Conservation (phyloP, 2,888 invertebrate species). For the Brachycybe producta region DNA sequence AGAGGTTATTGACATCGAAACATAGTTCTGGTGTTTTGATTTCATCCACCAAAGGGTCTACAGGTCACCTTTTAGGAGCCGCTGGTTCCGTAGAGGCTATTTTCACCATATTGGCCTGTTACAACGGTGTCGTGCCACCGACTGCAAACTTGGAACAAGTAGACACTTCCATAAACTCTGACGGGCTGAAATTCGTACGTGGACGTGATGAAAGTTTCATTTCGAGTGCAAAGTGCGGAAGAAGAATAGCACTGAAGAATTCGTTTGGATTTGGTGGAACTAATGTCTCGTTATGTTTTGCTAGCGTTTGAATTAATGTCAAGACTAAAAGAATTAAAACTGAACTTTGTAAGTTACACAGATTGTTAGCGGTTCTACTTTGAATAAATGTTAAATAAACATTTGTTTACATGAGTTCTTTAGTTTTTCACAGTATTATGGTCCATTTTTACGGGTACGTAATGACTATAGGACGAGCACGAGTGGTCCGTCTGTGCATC, state of each 20-base stretch:
- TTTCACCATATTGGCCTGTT: slow-evolving; percentile 68
- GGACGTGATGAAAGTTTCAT: not conserved
- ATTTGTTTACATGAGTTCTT: no score
- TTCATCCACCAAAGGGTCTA: slow-evolving; percentile 85
- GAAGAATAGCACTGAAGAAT: slow-evolving; percentile 70
- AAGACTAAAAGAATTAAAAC: no score
- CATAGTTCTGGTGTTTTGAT: slow-evolving; percentile 45
- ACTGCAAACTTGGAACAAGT: slow-evolving; percentile 81
- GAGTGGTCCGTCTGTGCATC: no score
- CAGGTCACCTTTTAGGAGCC: slow-evolving; percentile 89
- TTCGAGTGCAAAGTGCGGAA: not conserved
- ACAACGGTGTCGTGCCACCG: slow-evolving; percentile 63
- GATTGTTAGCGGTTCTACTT: no score
- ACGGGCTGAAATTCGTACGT: no score
- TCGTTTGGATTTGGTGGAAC: slow-evolving; percentile 99
- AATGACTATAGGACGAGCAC: no score
- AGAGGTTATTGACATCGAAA: slow-evolving; percentile 49
- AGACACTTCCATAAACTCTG: no score
- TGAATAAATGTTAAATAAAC: no score
- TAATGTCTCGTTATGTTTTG: slow-evolving; percentile 72
- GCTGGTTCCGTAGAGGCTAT: slow-evolving; percentile 90
- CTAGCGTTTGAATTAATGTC: not conserved
- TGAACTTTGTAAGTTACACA: no score
- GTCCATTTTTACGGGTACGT: no score
- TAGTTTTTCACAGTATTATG: no score